A percentile compares a stretch with the other conserved stretches of the same genome.
Conservation (phyloP, 2,888 invertebrate species). For the Leucoptera coffeella region DNA sequence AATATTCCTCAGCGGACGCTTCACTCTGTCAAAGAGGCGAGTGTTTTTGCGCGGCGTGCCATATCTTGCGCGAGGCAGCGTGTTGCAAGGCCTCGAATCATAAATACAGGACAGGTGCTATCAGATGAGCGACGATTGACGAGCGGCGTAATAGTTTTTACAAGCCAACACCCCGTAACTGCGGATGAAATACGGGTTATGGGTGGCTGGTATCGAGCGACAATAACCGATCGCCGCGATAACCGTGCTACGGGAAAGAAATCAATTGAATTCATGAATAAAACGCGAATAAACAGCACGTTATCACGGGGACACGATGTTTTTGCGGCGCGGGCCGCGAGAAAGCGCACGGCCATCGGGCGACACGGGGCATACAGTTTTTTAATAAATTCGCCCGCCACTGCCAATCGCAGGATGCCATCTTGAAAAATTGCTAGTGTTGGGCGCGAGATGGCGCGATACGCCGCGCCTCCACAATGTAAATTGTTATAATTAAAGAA, state of each 20-base stretch:
- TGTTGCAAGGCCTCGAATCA: slow-evolving; percentile 20
- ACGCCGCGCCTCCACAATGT: slow-evolving; percentile 23
- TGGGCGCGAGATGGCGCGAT: slow-evolving; percentile 28
- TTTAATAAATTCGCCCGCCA: slow-evolving; percentile 37
- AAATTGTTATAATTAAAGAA: slow-evolving; percentile 47
- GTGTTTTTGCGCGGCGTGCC: too few relatives aligned
- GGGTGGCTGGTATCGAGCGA: slow-evolving; percentile 5
- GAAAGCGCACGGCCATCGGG: slow-evolving; percentile 16
- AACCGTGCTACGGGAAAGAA: slow-evolving; percentile 26
- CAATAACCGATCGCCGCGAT: slow-evolving; percentile 22
- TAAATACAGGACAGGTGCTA: slow-evolving; percentile 20
- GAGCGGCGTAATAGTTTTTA: slow-evolving; percentile 8
- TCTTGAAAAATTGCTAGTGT: slow-evolving; percentile 35
- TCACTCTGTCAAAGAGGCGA: too few relatives aligned
- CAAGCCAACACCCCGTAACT: slow-evolving; percentile 5
- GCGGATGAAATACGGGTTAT: slow-evolving; percentile 4
- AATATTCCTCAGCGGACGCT: too few relatives aligned
- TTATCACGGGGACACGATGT: too few relatives aligned
- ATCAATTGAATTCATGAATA: slow-evolving; percentile 44
- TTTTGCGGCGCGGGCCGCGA: too few relatives aligned
- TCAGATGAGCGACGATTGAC: slow-evolving; percentile 8
- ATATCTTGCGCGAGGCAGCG: too few relatives aligned
- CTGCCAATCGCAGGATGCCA: slow-evolving; percentile 25
- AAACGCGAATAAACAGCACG: slow-evolving; percentile 31
- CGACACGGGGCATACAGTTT: slow-evolving; percentile 17